Evolutionary conservation across 1,140 invertebrate species (phyloP).

Genomic region (Penaeus vannamei): DNA sequence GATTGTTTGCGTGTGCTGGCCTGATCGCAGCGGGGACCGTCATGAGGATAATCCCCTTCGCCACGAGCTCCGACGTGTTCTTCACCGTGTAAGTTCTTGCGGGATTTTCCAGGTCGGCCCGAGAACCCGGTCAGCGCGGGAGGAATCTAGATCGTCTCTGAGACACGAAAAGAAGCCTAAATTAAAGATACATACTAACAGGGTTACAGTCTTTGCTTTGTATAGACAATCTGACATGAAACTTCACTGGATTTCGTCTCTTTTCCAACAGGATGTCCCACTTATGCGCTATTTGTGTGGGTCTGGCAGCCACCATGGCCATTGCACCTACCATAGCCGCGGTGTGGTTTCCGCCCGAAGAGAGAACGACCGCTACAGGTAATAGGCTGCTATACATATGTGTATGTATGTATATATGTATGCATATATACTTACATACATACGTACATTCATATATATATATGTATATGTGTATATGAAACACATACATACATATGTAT

Average conservation of each 20-base stretch:
- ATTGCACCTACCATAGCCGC: slow-evolving; percentile 70
- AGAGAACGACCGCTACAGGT: slow-evolving; percentile 70
- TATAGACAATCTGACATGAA: not conserved
- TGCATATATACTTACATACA: not conserved
- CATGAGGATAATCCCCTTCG: slow-evolving; percentile 12
- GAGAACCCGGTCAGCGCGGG: not conserved
- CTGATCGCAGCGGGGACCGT: slow-evolving; percentile 37
- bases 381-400: not conserved
- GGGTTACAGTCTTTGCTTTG: no score
- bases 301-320: slow-evolving; percentile 71
- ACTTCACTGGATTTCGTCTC: not conserved
- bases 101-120: not conserved
- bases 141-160: not conserved
- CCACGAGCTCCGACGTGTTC: slow-evolving; percentile 3
- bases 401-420: not conserved
- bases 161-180: not conserved
- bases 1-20: slow-evolving; percentile 30
- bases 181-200: no score
- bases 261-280: slow-evolving; percentile 27
- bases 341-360: slow-evolving; percentile 71
- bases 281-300: slow-evolving; percentile 68
- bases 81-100: slow-evolving; percentile 44
- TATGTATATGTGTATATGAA: no score
- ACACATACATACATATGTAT: no score
- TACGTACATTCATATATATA: not conserved